Evolutionary conservation across 2,888 invertebrate species (phyloP), one percentile per base, ranked within the genome.

Genomic region (Aethes cnicana): DNA sequence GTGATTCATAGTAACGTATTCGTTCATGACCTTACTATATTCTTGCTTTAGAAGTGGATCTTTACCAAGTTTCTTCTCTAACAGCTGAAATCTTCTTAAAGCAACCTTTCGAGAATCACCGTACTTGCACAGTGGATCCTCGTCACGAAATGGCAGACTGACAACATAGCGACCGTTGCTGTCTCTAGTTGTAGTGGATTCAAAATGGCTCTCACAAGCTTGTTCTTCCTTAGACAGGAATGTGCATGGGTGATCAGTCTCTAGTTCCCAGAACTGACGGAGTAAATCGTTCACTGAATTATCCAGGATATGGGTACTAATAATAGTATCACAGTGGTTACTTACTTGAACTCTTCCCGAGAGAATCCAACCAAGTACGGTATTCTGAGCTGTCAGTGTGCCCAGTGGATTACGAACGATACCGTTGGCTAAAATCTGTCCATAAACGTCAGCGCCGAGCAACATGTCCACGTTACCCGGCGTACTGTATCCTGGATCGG

Each of bases 1-100:
- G 25, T 62, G 62, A 14, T 53, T 54, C 21, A 59, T 39, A 1
- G 39, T 4, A 25, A 59, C 21, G 35, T 65, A 67, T 23, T 65
- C 61, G 0, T 59, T 25, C 8, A 66, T 55, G 1, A 65, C 60
- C 0, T 57, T 47, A 11, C 4, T 36, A 32, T 65, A 64, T 16
- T 59, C 39, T 35, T 43, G 16, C 33, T 57, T 57, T 12, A 63
- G 47, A 2, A 50, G 42, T 16, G 8, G 30, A 47, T 61, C 37
- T 17, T 41, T 56, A 4, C 3, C 3, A 7, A 62, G 53, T 35
- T 41, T 53, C 18, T 41, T 56, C 35, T 61, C 61, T 39, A 58
- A 30, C 6, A 12, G 28, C 14, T 43, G 8, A 12, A 63, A 56
- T 54, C 61, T 55, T 41, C 30, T 55, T 12, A 30, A 4, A 32